Base-by-base conservation (phyloP, 1,140 invertebrate genomes). In the Ooceraea biroi region DNA sequence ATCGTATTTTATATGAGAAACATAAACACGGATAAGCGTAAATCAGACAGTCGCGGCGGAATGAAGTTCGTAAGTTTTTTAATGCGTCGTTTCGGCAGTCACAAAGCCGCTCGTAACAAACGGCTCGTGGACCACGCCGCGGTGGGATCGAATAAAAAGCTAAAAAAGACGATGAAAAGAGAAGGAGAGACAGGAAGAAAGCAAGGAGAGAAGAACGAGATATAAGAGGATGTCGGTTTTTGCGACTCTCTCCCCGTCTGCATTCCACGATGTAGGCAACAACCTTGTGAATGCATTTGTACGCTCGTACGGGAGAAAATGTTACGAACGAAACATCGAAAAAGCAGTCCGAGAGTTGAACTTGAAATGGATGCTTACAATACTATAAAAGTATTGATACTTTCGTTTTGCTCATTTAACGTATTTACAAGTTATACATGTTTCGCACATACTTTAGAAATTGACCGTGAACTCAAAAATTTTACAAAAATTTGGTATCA, bases 221-320 rank as follows among this genome's bases (percentile, higher is more conserved):
- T 87, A 71, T 77, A 86, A 84, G 85, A 85, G 86, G 72, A 80
- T 66, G 77, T 74, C 66, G 85, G 84, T 91, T 92, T 91, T 91
- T 91, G 86, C 80, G 85, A 88, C 85, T 85, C 88, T 89, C 87
- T 87, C 85, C 61, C 82, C 48, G 90, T 89, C 90, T 91, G 90
- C 90, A 91, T 92, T 91, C 90, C 86, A 90, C 58, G 71, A 69
- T 71, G 83, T 90, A 91, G 90, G 82, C 90, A 91, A 91, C 87
- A 92, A 91, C 90, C 90, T 91, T 86, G 46, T 48, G 77, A 84
- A 87, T 88, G 17, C 68, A 48, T 71, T 36, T 57, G 65, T 63
- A 27, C 17, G n/a, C 5, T 55, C 41, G 0, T 48, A 63, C 58
- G 73, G 58, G 11, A 65, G 10, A 25, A 57, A 36, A 36, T 7